A percentile compares a stretch with the other conserved stretches of the same genome.
Conservation (phyloP, 2,888 invertebrate species). For the Dione juno region DNA sequence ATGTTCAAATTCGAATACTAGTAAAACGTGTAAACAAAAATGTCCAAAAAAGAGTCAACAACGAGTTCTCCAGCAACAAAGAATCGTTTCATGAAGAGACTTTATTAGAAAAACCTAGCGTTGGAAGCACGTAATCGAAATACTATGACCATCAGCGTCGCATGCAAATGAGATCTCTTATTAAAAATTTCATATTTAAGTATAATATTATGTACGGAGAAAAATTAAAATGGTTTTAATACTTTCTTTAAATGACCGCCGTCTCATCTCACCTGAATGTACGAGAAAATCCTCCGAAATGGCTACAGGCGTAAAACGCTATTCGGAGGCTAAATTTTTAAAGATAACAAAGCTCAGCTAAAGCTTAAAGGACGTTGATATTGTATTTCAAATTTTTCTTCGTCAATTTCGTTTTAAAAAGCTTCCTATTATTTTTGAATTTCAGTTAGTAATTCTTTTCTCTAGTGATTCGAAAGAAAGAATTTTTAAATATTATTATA, state of each 20-base stretch:
- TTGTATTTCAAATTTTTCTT: conserved; percentile 50
- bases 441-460: background rate
- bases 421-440: background rate
- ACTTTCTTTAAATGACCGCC: conserved; percentile 44
- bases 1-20: conserved; percentile 1
- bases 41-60: conserved; percentile 11
- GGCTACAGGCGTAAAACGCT: conserved; percentile 46
- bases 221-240: conserved; percentile 45
- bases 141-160: conserved; percentile 41
- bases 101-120: conserved; percentile 35
- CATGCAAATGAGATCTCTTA: conserved; percentile 48
- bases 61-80: background rate
- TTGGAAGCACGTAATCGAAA: conserved; percentile 39
- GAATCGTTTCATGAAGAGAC: conserved; percentile 22
- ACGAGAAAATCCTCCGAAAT: conserved; percentile 44
- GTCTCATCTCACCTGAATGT: conserved; percentile 43
- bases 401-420: background rate
- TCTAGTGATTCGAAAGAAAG: background rate
- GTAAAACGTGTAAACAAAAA: background rate
- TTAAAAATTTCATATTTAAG: conserved; percentile 46
- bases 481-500: no score
- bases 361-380: conserved; percentile 52
- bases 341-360: conserved; percentile 55
- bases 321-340: conserved; percentile 56
- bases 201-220: conserved; percentile 34